Evolutionary conservation across 2,888 invertebrate species (phyloP), one percentile per base, ranked within the genome.

Genomic region (Oxyscelio sp.): DNA sequence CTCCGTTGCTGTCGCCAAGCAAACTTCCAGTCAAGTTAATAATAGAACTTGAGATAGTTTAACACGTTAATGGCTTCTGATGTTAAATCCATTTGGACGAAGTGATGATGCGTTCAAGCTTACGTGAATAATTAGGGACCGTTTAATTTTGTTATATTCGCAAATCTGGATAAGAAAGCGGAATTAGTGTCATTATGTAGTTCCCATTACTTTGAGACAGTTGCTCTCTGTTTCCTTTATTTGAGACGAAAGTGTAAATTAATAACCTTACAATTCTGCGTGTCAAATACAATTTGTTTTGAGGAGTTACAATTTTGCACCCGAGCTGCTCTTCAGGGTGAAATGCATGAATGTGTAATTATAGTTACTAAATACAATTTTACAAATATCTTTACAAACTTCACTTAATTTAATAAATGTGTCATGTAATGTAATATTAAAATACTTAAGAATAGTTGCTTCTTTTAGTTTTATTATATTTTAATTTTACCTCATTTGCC

Each of bases 21-120:
- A 81, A 85, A 78, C 78, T 85, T 74, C 61, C 27, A 65, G 74
- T 85, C 66, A 81, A 78, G 58, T 81, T 85, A 78, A 81, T 81
- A 81, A 73, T 66, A 80, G 75, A 84, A 85, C 73, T 81, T 74
- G 45, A 74, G 74, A 52, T 70, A 81, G 78, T 85, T 85, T 81
- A 83, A 78, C 68, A 65, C 73, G 74, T 68, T 85, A 85, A 81
- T 85, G 77, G 70, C 45, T 65, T 81, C 73, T 78, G 48, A 78
- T 78, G 70, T 56, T 85, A 78, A 85, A 81, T 85, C 73, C 70
- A 70, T 81, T 79, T 75, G 75, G 54, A 78, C 58, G 54, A 61
- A 68, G 71, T 74, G 65, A 63, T 78, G 74, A 85, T 71, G 82
- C 75, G 75, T 75, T 81, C 74, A 68, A 63, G 66, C 81, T 81